Conservation (phyloP, 2,113 vertebrate species). For the Herpetotheres cachinnans region DNA sequence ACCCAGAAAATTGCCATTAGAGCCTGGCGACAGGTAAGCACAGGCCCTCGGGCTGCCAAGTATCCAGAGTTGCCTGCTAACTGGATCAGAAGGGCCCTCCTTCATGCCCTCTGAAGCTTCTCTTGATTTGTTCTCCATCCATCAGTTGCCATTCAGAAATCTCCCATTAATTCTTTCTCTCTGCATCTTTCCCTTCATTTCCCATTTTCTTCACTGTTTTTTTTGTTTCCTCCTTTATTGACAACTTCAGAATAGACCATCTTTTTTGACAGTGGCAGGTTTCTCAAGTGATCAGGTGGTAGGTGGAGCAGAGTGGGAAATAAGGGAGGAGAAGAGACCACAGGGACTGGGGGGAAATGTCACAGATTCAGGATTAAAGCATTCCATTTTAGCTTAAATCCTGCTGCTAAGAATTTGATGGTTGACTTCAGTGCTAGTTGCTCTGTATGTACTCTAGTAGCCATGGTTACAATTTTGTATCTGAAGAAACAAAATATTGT, state of each 20-base stretch:
- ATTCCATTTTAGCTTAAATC: background rate
- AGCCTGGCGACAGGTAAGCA: slow-evolving; percentile 54
- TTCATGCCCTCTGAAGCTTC: slow-evolving; percentile 40
- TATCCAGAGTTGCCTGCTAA: slow-evolving; percentile 25
- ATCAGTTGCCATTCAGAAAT: background rate
- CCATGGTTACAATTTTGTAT: background rate
- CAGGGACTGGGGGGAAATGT: background rate
- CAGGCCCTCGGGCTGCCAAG: slow-evolving; percentile 59
- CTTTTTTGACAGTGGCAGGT: background rate
- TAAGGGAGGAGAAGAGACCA: background rate
- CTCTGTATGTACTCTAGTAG: background rate
- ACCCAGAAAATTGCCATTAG: slow-evolving; percentile 73
- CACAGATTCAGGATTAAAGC: background rate
- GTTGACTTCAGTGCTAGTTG: background rate
- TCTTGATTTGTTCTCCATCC: slow-evolving; percentile 11
- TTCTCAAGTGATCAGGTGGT: background rate
- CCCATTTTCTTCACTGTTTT: slow-evolving; percentile 21
- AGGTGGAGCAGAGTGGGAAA: background rate
- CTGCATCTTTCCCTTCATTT: slow-evolving; percentile 12
- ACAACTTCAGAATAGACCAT: background rate
- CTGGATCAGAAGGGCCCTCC: slow-evolving; percentile 38
- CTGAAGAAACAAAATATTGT: background rate
- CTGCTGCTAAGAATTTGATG: background rate
- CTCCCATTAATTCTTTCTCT: background rate
- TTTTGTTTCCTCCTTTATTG: slow-evolving; percentile 1